A percentile compares a stretch with the other conserved stretches of the same genome.
These are phyloP conservation scores for Agapornis canus DNA, from an alignment of 2,797 vertebrate species.

Conservation along the genomic window DNA sequence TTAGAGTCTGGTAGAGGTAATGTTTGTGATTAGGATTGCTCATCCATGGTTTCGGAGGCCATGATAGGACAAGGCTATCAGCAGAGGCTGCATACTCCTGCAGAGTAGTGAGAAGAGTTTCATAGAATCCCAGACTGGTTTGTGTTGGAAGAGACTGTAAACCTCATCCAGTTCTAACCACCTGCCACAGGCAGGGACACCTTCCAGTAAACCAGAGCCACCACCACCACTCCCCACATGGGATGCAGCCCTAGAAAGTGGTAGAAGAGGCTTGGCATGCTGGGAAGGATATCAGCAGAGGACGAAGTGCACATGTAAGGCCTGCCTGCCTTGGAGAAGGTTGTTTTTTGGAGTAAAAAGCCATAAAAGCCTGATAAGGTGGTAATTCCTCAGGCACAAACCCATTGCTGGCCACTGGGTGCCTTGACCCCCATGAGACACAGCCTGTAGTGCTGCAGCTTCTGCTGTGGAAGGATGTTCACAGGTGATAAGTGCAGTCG, in stretches of 20 bases:
- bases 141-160: background rate
- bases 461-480: background rate
- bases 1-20: background rate
- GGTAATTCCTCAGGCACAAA: background rate
- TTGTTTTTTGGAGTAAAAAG: background rate
- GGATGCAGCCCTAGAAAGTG: background rate
- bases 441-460: background rate
- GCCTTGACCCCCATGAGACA: background rate
- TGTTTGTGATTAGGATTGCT: background rate
- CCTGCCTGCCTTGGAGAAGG: background rate
- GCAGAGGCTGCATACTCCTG: background rate
- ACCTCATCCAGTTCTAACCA: background rate
- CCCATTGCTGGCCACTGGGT: background rate
- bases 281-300: no score
- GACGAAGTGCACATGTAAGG: background rate
- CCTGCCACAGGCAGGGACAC: background rate
- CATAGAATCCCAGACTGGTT: background rate
- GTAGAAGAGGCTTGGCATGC: background rate
- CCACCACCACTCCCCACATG: rapidly evolving
- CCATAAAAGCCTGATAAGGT: background rate
- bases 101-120: background rate
- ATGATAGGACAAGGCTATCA: background rate
- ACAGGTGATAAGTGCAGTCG: background rate
- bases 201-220: background rate
- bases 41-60: background rate